Conservation (phyloP, 2,113 vertebrate genomes). For the Pluvialis apricaria region DNA sequence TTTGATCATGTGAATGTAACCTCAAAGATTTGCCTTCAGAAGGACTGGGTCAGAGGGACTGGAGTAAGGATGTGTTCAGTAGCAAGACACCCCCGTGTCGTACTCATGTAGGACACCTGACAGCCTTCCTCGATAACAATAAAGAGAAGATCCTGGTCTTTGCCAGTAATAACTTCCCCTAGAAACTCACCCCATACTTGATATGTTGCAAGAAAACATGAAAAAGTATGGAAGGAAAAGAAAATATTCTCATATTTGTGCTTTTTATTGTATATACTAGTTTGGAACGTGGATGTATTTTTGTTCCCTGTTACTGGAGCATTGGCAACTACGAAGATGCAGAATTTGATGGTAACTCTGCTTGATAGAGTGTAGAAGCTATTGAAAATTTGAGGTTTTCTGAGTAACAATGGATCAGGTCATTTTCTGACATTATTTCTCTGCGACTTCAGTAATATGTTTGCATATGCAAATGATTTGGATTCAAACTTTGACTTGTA, state of each 20-base stretch:
- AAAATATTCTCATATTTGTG: neutral
- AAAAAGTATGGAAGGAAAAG: neutral
- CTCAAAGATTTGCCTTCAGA: neutral
- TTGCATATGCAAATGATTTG: neutral
- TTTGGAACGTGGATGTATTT: neutral
- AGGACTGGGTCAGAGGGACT: no score
- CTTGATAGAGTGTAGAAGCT: neutral
- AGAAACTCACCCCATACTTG: neutral
- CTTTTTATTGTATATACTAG: neutral
- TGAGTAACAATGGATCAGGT: neutral
- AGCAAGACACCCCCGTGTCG: neutral
- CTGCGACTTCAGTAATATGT: neutral
- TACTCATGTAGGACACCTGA: neutral
- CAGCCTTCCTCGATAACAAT: neutral
- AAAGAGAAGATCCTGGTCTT: neutral
- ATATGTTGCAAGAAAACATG: neutral
- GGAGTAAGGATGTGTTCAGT: neutral
- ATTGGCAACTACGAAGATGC: neutral
- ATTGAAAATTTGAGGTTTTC: neutral
- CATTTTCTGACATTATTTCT: neutral
- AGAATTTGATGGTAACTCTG: neutral
- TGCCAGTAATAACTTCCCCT: neutral
- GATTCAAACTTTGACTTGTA: neutral
- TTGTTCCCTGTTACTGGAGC: neutral
- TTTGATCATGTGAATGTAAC: neutral